Evolutionary conservation across 2,113 vertebrate species (phyloP).

Genomic region (Xenus cinereus): DNA sequence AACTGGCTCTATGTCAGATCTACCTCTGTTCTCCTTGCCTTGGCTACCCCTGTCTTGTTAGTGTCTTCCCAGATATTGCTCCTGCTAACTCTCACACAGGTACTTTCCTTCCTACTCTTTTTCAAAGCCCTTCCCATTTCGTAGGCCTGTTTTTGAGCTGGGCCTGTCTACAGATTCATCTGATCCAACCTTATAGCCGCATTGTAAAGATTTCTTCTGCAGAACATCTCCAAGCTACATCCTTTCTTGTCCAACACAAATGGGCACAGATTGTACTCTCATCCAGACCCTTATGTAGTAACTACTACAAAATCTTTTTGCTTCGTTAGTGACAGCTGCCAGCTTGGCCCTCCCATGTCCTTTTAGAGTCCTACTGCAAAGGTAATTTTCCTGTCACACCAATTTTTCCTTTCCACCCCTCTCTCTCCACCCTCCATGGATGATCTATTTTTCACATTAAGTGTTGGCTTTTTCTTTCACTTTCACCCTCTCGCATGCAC

Average conservation of each 20-base stretch:
- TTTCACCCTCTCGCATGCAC: neutral
- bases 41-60: neutral
- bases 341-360: neutral
- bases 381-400: neutral
- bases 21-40: neutral
- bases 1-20: neutral
- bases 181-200: neutral
- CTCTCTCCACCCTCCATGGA: neutral
- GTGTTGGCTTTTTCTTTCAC: neutral
- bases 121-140: neutral
- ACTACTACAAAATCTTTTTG: neutral
- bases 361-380: neutral
- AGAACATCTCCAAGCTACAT: neutral
- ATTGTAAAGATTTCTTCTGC: neutral
- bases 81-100: neutral
- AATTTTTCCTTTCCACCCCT: neutral
- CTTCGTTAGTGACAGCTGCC: neutral
- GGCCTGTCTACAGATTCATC: neutral
- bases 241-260: neutral
- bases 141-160: neutral
- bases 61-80: neutral
- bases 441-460: neutral
- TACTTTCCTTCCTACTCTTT: neutral
- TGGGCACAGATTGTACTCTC: accelerated
- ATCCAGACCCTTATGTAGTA: neutral